Conservation (phyloP, 2,888 invertebrate species). For the Ormia ochracea region DNA sequence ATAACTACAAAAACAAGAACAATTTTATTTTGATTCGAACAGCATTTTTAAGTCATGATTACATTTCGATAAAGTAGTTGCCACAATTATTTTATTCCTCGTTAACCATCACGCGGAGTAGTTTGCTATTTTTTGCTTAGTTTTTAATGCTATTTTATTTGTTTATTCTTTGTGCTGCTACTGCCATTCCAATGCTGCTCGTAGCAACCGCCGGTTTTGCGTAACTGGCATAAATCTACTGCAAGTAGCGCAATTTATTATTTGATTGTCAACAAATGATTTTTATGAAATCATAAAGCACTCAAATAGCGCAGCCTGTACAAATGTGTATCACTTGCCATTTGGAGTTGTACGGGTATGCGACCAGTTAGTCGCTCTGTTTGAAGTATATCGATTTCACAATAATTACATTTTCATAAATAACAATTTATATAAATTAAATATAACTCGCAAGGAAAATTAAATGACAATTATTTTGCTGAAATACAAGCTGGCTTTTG, state of each 20-base stretch:
- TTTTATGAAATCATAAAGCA: constrained; percentile 44
- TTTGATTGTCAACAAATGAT: constrained; percentile 47
- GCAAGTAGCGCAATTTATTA: constrained; percentile 34
- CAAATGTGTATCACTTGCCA: neutral
- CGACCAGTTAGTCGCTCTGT: neutral
- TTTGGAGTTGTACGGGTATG: neutral
- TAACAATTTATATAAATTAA: neutral
- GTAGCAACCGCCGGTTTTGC: constrained; percentile 6
- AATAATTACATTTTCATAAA: constrained; percentile 24
- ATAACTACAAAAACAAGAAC: constrained; percentile 1
- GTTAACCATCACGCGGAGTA: constrained; percentile 2
- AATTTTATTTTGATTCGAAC: neutral
- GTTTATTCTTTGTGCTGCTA: neutral
- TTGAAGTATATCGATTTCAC: constrained; percentile 23
- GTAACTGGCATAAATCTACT: neutral
- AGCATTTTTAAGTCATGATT: constrained; percentile 44
- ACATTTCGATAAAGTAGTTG: constrained; percentile 50
- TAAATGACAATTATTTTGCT: neutral
- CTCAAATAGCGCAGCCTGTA: neutral
- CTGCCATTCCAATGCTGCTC: constrained; percentile 26
- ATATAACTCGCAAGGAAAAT: neutral
- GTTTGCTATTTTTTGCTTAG: neutral
- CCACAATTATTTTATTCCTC: constrained; percentile 37
- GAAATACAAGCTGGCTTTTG: neutral
- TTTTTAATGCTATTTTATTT: neutral